Evolutionary conservation across 2,888 invertebrate species (phyloP).

Genomic region (Phortica okadai): DNA sequence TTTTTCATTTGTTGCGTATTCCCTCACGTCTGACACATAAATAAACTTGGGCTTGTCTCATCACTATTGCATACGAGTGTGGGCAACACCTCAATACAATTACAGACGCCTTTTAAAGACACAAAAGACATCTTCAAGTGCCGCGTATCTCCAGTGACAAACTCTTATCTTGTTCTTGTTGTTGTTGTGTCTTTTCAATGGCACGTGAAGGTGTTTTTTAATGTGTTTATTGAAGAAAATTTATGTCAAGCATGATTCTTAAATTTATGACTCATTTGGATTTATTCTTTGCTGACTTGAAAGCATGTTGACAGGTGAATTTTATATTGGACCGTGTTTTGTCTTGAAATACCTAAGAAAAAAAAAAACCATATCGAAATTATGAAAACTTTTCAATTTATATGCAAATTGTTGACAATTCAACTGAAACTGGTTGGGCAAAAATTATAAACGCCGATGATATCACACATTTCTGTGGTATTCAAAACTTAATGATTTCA

Average conservation of each 20-base stretch:
- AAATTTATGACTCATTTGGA: conserved; percentile 21
- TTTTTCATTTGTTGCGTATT: background rate
- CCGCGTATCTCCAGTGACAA: background rate
- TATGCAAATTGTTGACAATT: background rate
- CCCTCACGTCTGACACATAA: background rate
- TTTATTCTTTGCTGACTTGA: background rate
- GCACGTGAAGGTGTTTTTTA: conserved; percentile 29
- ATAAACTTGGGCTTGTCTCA: background rate
- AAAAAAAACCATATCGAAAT: background rate
- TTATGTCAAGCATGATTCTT: conserved; percentile 23
- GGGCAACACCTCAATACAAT: background rate
- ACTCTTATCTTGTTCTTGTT: background rate
- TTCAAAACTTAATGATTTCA: conserved; percentile 10
- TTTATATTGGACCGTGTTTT: background rate
- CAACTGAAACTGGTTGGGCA: conserved; percentile 4
- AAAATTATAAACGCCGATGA: conserved; percentile 5
- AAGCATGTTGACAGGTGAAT: background rate
- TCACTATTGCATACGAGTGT: background rate
- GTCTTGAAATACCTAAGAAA: background rate
- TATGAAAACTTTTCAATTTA: background rate
- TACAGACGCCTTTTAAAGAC: background rate
- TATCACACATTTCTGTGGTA: background rate
- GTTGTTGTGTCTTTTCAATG: conserved; percentile 15
- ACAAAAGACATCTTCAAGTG: background rate
- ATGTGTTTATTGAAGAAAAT: conserved; percentile 15